These are phyloP conservation scores for Drepana falcataria DNA, from an alignment of 2,888 invertebrate species.

Conservation along the genomic window DNA sequence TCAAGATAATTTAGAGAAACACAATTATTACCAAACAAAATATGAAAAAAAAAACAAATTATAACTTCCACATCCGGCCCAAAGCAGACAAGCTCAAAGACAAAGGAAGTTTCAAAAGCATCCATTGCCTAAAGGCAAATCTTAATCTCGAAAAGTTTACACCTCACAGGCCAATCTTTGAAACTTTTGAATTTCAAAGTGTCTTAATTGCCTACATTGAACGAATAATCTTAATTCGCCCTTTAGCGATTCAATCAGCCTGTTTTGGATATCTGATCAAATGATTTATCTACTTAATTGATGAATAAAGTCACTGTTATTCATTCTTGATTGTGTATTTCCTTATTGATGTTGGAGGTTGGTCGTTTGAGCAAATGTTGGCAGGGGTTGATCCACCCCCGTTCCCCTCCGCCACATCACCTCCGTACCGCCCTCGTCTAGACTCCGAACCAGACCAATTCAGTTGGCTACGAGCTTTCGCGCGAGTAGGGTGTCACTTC, in stretches of 20 bases:
- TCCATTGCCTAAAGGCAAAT: slow-evolving; percentile 35
- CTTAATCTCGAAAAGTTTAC: slow-evolving; percentile 37
- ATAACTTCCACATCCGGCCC: neutral
- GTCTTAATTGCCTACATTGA: slow-evolving; percentile 35
- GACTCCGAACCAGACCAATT: slow-evolving; percentile 41
- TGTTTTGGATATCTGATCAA: slow-evolving; percentile 37
- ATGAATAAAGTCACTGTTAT: slow-evolving; percentile 41
- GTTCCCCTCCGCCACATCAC: slow-evolving; percentile 18
- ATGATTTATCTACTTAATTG: slow-evolving; percentile 38
- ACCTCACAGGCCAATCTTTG: slow-evolving; percentile 19
- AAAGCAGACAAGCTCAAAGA: slow-evolving; percentile 18
- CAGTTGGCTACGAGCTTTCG: slow-evolving; percentile 49
- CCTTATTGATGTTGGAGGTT: slow-evolving; percentile 55
- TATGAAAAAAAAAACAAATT: no score
- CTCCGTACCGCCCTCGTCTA: slow-evolving; percentile 52
- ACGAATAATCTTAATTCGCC: slow-evolving; percentile 24
- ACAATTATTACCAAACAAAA: no score
- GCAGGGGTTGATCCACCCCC: slow-evolving; percentile 53
- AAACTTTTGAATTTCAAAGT: slow-evolving; percentile 34
- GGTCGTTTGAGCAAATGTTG: slow-evolving; percentile 52
- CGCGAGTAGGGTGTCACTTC: slow-evolving; percentile 36
- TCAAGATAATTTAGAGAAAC: no score
- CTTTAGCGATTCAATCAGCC: slow-evolving; percentile 27
- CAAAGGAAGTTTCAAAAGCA: slow-evolving; percentile 31
- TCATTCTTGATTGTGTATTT: slow-evolving; percentile 52